Conservation (phyloP, 2,888 invertebrate genomes). For the Entomobrya proxima region DNA sequence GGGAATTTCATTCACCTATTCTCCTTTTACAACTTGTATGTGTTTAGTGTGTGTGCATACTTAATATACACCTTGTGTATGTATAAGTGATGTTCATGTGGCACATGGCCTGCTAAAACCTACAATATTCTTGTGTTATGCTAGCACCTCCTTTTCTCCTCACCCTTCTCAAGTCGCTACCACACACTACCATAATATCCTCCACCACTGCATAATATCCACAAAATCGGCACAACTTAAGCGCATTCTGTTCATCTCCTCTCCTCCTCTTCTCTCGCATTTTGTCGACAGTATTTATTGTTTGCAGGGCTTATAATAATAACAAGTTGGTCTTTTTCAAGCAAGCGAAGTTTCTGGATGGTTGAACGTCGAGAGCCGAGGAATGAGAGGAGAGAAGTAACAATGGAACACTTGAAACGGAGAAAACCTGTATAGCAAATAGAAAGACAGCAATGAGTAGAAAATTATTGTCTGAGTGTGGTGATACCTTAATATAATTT, state of each 20-base stretch:
- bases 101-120: no score
- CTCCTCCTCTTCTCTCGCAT: background rate
- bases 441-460: constrained; percentile 7
- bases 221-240: background rate
- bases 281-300: background rate
- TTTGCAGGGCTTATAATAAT: background rate
- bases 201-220: background rate
- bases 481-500: constrained; percentile 63
- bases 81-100: background rate
- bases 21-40: background rate
- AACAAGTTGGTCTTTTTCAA: background rate
- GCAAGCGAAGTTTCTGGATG: background rate
- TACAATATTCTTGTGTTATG: no score
- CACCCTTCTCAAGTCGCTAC: background rate
- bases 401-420: background rate
- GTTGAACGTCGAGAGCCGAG: background rate
- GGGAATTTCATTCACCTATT: constrained; percentile 50
- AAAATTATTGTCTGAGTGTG: constrained; percentile 57
- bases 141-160: background rate
- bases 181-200: no score
- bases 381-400: background rate
- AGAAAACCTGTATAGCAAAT: background rate
- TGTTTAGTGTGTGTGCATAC: background rate
- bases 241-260: background rate
- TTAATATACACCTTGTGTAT: background rate